phyloP scores from a whole-genome alignment of 2,113 vertebrate genomes.

The Aldabrachelys gigantea region DNA sequence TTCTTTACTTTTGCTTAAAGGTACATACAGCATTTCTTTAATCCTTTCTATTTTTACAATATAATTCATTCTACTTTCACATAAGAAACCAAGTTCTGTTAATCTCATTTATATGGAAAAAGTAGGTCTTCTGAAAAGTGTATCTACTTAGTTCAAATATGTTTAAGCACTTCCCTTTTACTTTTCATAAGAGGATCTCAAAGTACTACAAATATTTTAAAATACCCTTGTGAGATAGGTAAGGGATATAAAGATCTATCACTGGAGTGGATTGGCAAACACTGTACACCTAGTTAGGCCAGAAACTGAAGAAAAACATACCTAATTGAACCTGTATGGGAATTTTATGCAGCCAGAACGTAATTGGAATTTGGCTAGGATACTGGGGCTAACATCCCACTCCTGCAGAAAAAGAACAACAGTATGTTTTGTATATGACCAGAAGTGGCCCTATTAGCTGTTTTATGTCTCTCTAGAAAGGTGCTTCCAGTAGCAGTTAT shows the following conservation, averaged over 20 bases:
- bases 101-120: not conserved
- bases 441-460: not conserved
- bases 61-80: too few species aligned
- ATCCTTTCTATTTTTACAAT: too few species aligned
- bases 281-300: not conserved
- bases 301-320: not conserved
- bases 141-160: not conserved
- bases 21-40: too few species aligned
- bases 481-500: conserved; percentile 3
- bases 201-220: not conserved
- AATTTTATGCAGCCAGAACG: not conserved
- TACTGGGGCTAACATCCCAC: not conserved
- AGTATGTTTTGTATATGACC: fast-evolving
- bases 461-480: not conserved
- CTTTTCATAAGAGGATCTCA: not conserved
- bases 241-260: not conserved
- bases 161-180: not conserved
- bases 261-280: not conserved
- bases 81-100: not conserved
- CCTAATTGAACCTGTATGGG: not conserved
- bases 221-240: not conserved
- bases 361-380: not conserved
- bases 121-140: not conserved
- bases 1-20: too few species aligned
- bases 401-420: not conserved